phyloP scores from a whole-genome alignment of 2,888 invertebrate genomes.

The Malthinus seriepunctatus region DNA sequence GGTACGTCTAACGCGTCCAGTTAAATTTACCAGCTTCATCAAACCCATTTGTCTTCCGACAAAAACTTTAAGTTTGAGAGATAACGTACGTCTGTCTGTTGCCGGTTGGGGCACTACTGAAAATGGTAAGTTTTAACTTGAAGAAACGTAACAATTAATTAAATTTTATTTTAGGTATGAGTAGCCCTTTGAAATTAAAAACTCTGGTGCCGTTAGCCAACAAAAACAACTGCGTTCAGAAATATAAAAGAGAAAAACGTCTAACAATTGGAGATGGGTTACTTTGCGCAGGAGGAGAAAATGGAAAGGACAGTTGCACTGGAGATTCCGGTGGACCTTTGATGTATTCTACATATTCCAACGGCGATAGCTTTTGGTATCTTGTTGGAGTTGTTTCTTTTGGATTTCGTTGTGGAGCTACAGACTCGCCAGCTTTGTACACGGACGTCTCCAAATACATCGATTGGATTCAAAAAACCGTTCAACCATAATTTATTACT shows the following conservation, averaged over 20 bases:
- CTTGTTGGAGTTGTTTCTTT: slow-evolving; percentile 48
- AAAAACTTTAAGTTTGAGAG: slow-evolving; percentile 33
- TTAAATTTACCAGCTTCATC: slow-evolving; percentile 43
- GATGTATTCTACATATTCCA: slow-evolving; percentile 55
- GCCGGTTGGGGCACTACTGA: slow-evolving; percentile 56
- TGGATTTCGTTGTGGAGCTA: slow-evolving; percentile 52
- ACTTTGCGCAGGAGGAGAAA: slow-evolving; percentile 70
- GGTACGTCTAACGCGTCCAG: slow-evolving; percentile 45
- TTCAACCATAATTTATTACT: slow-evolving; percentile 15
- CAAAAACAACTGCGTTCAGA: slow-evolving; percentile 56
- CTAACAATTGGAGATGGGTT: slow-evolving; percentile 58
- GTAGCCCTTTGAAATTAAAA: slow-evolving; percentile 34
- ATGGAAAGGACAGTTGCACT: slow-evolving; percentile 67
- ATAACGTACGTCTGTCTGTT: slow-evolving; percentile 42
- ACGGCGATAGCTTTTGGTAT: slow-evolving; percentile 32
- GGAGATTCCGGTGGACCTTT: slow-evolving; percentile 62
- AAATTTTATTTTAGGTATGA: slow-evolving; percentile 29
- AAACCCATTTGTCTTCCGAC: slow-evolving; percentile 48
- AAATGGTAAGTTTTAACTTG: slow-evolving; percentile 33
- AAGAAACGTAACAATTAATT: not conserved
- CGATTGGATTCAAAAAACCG: slow-evolving; percentile 60
- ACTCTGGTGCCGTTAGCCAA: slow-evolving; percentile 58
- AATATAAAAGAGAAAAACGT: slow-evolving; percentile 54
- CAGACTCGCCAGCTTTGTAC: slow-evolving; percentile 66
- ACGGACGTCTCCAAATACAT: slow-evolving; percentile 62